phyloP scores from a whole-genome alignment of 2,113 vertebrate genomes.

The Atherinomorus stipes region DNA sequence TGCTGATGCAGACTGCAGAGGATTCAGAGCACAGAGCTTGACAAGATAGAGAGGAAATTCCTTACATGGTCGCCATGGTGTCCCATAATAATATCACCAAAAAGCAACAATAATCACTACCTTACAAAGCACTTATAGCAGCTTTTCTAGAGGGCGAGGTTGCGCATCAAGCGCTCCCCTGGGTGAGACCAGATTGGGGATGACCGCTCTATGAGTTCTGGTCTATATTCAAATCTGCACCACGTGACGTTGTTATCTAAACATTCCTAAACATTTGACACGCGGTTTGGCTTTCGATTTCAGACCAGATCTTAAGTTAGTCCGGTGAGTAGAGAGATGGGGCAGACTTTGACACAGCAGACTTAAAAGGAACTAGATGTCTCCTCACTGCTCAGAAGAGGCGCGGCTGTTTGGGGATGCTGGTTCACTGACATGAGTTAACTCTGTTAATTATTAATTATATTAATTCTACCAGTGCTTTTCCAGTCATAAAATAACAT shows the following conservation, averaged over 20 bases:
- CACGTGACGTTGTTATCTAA: conserved; percentile 73
- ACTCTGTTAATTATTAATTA: conserved; percentile 15
- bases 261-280: conserved; percentile 68
- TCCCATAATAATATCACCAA: not conserved
- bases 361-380: not conserved
- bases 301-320: not conserved
- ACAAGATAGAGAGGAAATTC: conserved; percentile 23
- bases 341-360: not conserved
- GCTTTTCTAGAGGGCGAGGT: not conserved
- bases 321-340: not conserved
- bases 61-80: not conserved
- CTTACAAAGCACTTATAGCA: not conserved
- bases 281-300: conserved; percentile 34
- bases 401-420: no score
- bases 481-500: not conserved
- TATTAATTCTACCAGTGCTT: not conserved
- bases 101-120: not conserved
- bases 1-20: conserved; percentile 68
- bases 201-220: conserved; percentile 22
- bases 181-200: not conserved
- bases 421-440: not conserved
- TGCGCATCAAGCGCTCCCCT: not conserved
- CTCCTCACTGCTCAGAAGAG: not conserved
- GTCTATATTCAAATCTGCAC: conserved; percentile 47
- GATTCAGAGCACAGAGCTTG: conserved; percentile 54